Evolutionary conservation across 1,140 invertebrate genomes (phyloP), one percentile per base, ranked within the genome.

Genomic region (Wasmannia auropunctata): DNA sequence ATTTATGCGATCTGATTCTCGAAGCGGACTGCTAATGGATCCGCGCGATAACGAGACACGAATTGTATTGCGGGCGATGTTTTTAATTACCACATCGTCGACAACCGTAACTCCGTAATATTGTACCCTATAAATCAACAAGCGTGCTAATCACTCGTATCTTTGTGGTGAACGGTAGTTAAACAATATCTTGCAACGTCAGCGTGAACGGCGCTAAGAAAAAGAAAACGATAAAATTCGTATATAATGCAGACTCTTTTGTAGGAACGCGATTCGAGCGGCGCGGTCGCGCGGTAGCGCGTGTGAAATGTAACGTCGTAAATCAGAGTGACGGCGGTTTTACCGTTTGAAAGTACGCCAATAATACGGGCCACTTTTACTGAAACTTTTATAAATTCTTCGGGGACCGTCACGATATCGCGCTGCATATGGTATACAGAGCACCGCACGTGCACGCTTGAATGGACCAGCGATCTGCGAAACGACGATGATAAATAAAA

Each of bases 71-170:
- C 1, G 74, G 28, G 51, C 75, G 51, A 69, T 65, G 10, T 40
- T 85, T 80, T 87, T 88, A 88, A 88, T 88, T 87, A 72, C 46
- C 58, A 22, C 28, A 40, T 65, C 43, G 49, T 51, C 37, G 56
- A 31, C 74, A 28, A 49, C 28, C 6, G n/a, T 67, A 43, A 34
- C 22, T n/a, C 43, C 28, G 34, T 69, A 69, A 60, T 87, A 6
- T 28, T n/a, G n/a, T n/a, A n/a, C n/a, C 8, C 74, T 77, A 74
- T 88, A 88, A 88, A 88, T 88, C 86, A 72, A 70, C 63, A 46
- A 28, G 19, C 58, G 34, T 72, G 70, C 51, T 51, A 86, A 70
- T 87, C 87, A 70, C 79, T 69, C 65, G 76, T 81, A 87, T 87
- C 70, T 28, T 62, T 72, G 34, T 34, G n/a, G 43, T 34, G 51